phyloP scores from a whole-genome alignment of 2,797 vertebrate species.

The Loriculus beryllinus region DNA sequence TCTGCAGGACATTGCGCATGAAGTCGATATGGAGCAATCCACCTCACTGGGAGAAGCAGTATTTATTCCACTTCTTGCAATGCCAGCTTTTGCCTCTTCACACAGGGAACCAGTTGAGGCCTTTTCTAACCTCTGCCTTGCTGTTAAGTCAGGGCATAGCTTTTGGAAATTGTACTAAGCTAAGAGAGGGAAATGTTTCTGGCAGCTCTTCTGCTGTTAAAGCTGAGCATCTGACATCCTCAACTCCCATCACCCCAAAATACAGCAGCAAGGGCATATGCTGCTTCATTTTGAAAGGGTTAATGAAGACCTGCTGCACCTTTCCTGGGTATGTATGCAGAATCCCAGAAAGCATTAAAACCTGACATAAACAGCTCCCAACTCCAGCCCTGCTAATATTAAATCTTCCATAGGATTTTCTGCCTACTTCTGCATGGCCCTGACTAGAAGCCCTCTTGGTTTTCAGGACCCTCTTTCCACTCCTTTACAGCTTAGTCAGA shows the following conservation, averaged over 20 bases:
- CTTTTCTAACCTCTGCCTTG: not conserved
- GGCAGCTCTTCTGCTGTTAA: not conserved
- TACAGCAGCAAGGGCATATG: not conserved
- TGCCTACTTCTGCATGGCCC: not conserved
- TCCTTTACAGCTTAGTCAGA: fast-evolving
- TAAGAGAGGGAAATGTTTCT: not conserved
- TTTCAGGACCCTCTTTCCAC: not conserved
- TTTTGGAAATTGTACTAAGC: not conserved
- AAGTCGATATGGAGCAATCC: not conserved
- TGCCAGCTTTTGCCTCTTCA: not conserved
- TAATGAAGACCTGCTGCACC: not conserved
- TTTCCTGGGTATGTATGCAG: not conserved
- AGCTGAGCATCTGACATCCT: not conserved
- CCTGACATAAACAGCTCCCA: not conserved
- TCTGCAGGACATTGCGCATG: not conserved
- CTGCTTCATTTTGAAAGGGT: not conserved
- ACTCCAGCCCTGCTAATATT: not conserved
- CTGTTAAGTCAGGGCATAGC: not conserved
- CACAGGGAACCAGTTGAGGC: not conserved
- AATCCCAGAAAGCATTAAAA: not conserved
- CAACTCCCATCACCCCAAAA: not conserved
- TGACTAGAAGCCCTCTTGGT: not conserved
- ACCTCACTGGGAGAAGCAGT: not conserved
- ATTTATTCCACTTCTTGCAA: not conserved
- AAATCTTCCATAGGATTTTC: not conserved